phyloP scores from a whole-genome alignment of 2,113 vertebrate genomes.

The Ahaetulla prasina region DNA sequence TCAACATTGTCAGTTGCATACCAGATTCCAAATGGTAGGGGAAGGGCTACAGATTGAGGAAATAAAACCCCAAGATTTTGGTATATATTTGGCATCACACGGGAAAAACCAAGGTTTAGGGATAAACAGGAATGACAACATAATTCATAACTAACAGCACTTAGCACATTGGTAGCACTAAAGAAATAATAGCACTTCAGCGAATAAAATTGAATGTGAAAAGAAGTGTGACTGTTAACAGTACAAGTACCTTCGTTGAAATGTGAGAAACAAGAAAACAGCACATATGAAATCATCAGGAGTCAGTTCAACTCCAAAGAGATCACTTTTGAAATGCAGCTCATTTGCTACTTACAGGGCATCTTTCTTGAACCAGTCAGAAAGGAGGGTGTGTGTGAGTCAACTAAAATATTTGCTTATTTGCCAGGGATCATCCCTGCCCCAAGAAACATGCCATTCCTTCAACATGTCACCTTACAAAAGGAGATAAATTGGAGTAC shows the following conservation, averaged over 20 bases:
- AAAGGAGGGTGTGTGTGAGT: background rate
- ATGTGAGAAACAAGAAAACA: background rate
- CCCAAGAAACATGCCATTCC: background rate
- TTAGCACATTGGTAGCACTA: background rate
- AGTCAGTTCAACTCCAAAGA: background rate
- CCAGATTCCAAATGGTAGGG: constrained; percentile 11
- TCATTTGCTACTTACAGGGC: background rate
- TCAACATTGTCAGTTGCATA: constrained; percentile 27
- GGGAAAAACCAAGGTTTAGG: background rate
- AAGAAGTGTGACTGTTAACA: constrained; percentile 35
- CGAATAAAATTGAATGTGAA: background rate
- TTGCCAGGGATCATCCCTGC: background rate
- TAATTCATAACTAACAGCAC: constrained; percentile 21
- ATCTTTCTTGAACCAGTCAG: background rate
- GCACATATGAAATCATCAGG: background rate
- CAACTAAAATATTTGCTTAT: background rate
- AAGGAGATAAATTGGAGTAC: background rate
- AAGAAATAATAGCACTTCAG: background rate
- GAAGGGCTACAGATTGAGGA: constrained; percentile 33
- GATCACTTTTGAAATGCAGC: background rate
- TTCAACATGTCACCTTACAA: background rate
- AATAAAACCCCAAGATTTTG: constrained; percentile 48
- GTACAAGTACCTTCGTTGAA: accelerated
- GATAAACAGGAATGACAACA: background rate
- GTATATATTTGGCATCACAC: background rate